Evolutionary conservation across 2,113 vertebrate genomes (phyloP).

Genomic region (Procavia capensis): DNA sequence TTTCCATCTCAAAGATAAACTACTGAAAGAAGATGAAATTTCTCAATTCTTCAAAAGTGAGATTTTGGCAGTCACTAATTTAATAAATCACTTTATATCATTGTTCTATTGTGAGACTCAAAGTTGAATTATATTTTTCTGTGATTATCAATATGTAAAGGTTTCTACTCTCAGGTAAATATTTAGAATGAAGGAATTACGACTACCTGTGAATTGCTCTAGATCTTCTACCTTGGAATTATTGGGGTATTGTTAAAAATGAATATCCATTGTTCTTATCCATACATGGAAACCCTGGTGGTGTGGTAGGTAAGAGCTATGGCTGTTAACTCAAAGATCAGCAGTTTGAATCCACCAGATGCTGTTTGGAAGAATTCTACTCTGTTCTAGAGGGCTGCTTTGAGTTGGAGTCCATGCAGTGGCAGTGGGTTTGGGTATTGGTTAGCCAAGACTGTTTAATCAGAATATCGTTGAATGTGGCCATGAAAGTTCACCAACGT

Average conservation of each 20-base stretch:
- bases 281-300: too few species aligned
- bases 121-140: not conserved
- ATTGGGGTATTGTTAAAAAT: not conserved
- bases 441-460: not conserved
- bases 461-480: not conserved
- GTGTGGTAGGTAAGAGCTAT: too few species aligned
- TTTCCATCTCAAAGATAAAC: not conserved
- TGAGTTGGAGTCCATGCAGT: too few species aligned
- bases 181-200: not conserved
- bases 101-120: not conserved
- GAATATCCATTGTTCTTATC: not conserved
- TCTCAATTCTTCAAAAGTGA: not conserved
- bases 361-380: too few species aligned
- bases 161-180: not conserved
- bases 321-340: too few species aligned
- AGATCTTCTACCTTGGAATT: not conserved
- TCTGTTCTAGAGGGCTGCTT: too few species aligned
- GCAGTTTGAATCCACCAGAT: too few species aligned
- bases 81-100: not conserved
- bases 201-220: not conserved
- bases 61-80: not conserved
- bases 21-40: not conserved
- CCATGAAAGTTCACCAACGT: not conserved
- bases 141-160: not conserved
- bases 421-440: too few species aligned